Conservation (phyloP, 2,797 vertebrate species). For the Vespertilio murinus region DNA sequence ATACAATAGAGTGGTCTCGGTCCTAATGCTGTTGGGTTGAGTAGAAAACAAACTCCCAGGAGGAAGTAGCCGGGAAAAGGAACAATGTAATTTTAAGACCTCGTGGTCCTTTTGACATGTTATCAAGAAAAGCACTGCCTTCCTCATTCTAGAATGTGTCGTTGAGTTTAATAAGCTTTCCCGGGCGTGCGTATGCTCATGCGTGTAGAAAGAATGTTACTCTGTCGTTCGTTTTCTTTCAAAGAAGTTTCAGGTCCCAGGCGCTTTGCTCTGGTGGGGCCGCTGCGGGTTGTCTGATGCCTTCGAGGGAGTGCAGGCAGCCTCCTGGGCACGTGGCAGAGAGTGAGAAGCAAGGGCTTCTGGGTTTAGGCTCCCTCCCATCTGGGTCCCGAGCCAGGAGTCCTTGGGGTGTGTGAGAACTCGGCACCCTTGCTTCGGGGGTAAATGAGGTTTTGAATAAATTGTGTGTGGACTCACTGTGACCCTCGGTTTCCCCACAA, state of each 20-base stretch:
- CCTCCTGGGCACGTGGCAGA: too few relatives aligned
- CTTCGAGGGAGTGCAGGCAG: neutral
- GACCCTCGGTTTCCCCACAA: neutral
- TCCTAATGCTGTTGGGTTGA: neutral
- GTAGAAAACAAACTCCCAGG: neutral
- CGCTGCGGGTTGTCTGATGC: fast-evolving
- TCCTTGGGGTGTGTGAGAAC: neutral
- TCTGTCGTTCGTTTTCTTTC: neutral
- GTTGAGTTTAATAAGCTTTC: neutral
- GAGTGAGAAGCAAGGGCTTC: neutral
- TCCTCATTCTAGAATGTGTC: neutral
- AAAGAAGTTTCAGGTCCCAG: neutral
- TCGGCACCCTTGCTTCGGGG: neutral
- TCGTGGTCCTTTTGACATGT: neutral
- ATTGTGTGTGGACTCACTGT: neutral
- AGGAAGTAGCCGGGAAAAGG: neutral
- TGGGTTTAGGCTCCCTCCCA: neutral
- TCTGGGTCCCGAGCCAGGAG: neutral
- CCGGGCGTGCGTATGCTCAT: neutral
- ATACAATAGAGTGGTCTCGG: too few relatives aligned
- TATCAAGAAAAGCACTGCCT: neutral
- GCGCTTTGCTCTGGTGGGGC: neutral
- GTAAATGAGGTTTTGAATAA: neutral
- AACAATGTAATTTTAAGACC: neutral
- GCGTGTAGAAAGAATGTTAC: neutral